Evolutionary conservation across 2,797 vertebrate species (phyloP).

Genomic region (Arnoldichthys spilopterus): DNA sequence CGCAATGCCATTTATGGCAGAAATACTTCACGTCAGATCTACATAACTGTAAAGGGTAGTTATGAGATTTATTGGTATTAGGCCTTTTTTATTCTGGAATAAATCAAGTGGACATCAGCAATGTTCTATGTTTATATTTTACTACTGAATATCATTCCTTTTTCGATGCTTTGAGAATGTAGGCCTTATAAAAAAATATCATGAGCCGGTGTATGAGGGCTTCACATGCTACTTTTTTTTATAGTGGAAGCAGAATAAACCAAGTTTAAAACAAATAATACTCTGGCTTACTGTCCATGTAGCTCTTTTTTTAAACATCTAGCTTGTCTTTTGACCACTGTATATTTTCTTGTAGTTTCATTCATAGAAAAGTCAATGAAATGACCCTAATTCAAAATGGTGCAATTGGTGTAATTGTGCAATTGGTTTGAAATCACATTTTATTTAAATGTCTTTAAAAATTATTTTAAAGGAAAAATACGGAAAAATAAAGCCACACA

Average conservation of each 20-base stretch:
- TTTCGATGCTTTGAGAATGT: not conserved
- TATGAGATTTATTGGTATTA: not conserved
- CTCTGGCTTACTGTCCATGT: not conserved
- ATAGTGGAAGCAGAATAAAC: not conserved
- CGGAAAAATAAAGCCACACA: too few species aligned
- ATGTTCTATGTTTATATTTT: not conserved
- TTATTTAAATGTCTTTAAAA: too few species aligned
- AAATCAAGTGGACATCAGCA: not conserved
- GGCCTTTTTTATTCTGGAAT: not conserved
- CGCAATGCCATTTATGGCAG: constrained; percentile 27
- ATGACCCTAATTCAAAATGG: too few species aligned
- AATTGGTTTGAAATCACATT: too few species aligned
- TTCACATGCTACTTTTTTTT: not conserved
- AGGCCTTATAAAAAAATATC: not conserved
- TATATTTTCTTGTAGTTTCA: too few species aligned
- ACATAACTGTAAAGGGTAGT: not conserved
- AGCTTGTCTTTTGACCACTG: too few species aligned
- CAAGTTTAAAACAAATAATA: not conserved
- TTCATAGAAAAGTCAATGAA: too few species aligned
- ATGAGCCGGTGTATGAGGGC: not conserved
- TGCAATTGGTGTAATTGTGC: too few species aligned
- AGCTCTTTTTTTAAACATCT: not conserved
- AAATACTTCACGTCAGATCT: not conserved
- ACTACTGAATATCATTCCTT: not conserved
- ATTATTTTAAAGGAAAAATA: too few species aligned